Evolutionary conservation across 2,797 vertebrate genomes (phyloP).

Genomic region (Lophius americanus): DNA sequence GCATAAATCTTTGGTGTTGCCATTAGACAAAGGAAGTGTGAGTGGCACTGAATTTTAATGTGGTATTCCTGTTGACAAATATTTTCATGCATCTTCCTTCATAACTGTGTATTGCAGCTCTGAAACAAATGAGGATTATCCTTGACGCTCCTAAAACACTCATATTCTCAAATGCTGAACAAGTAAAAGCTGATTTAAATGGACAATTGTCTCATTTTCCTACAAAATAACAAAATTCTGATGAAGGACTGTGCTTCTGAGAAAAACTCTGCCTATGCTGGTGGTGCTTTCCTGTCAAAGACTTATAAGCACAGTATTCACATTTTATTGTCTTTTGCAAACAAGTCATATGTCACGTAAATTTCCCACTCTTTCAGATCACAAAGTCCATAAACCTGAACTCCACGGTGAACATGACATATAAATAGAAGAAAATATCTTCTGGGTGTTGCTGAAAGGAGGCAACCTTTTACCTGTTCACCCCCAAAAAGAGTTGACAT

Average conservation of each 20-base stretch:
- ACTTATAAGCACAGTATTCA: too few species aligned
- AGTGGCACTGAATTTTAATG: neutral
- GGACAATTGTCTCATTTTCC: conserved; percentile 38
- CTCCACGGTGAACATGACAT: conserved; percentile 27
- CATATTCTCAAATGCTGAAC: neutral
- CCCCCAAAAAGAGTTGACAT: neutral
- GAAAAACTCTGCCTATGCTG: conserved; percentile 49
- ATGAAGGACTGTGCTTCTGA: conserved; percentile 59
- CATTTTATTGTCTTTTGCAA: too few species aligned
- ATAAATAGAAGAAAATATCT: conserved; percentile 2
- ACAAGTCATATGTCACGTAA: neutral
- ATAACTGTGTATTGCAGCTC: neutral
- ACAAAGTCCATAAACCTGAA: conserved; percentile 29
- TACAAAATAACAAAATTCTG: conserved; percentile 29
- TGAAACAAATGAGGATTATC: conserved; percentile 1
- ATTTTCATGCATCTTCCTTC: neutral
- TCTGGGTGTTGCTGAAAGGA: conserved; percentile 44
- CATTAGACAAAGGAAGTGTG: neutral
- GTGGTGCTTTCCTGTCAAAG: conserved; percentile 2
- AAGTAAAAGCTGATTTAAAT: neutral
- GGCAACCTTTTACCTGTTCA: neutral
- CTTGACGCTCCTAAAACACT: conserved; percentile 19
- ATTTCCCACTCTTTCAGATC: conserved; percentile 58
- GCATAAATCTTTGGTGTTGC: neutral
- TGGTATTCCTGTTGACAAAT: neutral